These are phyloP conservation scores for Oriolus oriolus DNA, from an alignment of 2,113 vertebrate genomes.

Conservation along the genomic window DNA sequence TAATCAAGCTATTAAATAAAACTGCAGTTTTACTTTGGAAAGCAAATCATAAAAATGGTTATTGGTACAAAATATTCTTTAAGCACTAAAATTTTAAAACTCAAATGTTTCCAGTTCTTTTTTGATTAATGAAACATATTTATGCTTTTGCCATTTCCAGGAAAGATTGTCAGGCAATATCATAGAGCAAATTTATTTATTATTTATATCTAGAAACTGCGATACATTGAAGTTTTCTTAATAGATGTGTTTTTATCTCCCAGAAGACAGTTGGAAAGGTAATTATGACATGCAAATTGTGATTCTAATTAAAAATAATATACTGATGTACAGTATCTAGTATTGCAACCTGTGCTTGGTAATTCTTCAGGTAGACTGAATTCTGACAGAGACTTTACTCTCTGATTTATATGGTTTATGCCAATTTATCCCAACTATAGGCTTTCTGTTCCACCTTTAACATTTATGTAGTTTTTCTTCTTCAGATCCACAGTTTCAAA, in stretches of 20 bases:
- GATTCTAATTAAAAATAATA: constrained; percentile 51
- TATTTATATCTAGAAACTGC: constrained; percentile 7
- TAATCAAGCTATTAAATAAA: background rate
- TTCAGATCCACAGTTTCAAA: background rate
- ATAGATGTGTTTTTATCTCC: constrained; percentile 62
- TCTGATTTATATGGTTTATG: background rate
- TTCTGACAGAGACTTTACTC: background rate
- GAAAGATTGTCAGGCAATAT: constrained; percentile 43
- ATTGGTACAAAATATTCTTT: constrained; percentile 12
- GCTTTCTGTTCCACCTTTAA: background rate
- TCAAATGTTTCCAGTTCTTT: constrained; percentile 34
- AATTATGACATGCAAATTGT: constrained; percentile 72
- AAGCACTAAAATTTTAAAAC: background rate
- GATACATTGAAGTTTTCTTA: constrained; percentile 59
- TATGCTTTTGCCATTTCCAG: background rate
- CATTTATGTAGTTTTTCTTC: background rate
- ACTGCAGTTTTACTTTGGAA: background rate
- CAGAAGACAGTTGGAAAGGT: constrained; percentile 59
- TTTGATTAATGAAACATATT: constrained; percentile 54
- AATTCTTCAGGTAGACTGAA: background rate
- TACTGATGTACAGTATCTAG: background rate
- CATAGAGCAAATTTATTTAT: constrained; percentile 57
- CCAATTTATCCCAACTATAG: background rate
- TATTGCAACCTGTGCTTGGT: background rate
- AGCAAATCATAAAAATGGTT: constrained; percentile 35